Evolutionary conservation across 1,140 invertebrate genomes (phyloP).

Genomic region (Palaemon carinicauda): DNA sequence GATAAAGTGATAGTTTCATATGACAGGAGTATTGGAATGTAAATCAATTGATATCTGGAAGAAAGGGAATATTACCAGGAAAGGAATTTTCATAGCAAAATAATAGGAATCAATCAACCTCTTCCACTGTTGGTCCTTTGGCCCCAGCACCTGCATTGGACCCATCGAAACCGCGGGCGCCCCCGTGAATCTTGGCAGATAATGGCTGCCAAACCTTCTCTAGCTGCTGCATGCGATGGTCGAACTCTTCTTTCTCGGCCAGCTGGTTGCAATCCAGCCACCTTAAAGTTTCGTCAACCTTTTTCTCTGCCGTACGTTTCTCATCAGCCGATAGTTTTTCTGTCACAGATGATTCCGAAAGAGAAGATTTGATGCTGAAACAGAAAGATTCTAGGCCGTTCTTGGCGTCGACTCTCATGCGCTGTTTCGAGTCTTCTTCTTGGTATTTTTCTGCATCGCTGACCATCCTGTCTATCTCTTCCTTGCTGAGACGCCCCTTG

Average conservation of each 20-base stretch:
- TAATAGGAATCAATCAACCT: conserved; percentile 79
- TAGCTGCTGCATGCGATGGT: conserved; percentile 64
- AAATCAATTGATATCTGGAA: too few species aligned
- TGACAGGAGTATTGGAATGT: too few species aligned
- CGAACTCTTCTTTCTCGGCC: conserved; percentile 66
- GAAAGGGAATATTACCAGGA: too few species aligned
- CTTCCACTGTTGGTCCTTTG: conserved; percentile 90
- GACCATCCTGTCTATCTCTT: not conserved
- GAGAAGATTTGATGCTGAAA: conserved; percentile 96
- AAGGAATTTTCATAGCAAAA: too few species aligned
- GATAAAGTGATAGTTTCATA: too few species aligned
- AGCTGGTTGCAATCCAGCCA: conserved; percentile 66
- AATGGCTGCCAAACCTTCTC: conserved; percentile 63
- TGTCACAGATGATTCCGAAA: conserved; percentile 66
- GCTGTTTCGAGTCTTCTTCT: conserved; percentile 69
- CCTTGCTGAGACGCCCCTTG: not conserved
- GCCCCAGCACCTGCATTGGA: conserved; percentile 64
- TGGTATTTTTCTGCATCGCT: not conserved
- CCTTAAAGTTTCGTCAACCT: conserved; percentile 63
- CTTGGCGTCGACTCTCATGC: conserved; percentile 74
- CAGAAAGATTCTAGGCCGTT: conserved; percentile 92
- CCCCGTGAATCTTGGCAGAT: conserved; percentile 61
- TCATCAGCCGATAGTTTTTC: conserved; percentile 70
- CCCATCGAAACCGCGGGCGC: conserved; percentile 52
- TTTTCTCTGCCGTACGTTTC: conserved; percentile 69